Base-by-base conservation (phyloP, 1,140 invertebrate species). In the Heliothis virescens region DNA sequence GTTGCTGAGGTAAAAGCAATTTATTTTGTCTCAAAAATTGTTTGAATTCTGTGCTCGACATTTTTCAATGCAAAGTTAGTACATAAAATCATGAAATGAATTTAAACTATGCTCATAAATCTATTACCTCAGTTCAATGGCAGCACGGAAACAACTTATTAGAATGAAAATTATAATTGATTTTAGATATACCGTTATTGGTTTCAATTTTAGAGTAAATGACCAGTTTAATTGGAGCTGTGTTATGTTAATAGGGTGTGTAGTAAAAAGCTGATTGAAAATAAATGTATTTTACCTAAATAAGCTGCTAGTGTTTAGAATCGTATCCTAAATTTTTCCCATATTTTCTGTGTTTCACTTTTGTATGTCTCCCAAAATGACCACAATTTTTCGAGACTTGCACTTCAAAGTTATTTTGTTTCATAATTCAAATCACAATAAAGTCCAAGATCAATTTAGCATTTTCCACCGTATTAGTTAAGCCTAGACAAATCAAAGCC, bases 1-100 rank as follows among this genome's bases (percentile, higher is more conserved):
- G 71, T 47, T 73, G 71, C 18, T 73, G 21, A 18, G 71, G 71
- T 57, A 73, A 47, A 16, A 73, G 53, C 71, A 73, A 7, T 2
- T 47, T 41, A 15, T 21, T 73, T 47, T 57, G 15, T 5, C n/a
- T 18, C 16, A 55, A 59, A 59, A 59, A 55, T 12, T 34, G 26
- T 12, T 59, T 73, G 41, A 59, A 60, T 18, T 73, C 53, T 21
- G 21, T 2, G 1, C 63, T 18, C 4, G 16, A 50, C 63, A 67
- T 67, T 12, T 67, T 62, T 50, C 2, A 21, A 16, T 11, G 29
- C 1, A 41, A 18, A 67, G 16, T 50, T 57, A 16, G 55, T 57
- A 7, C 5, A 41, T 41, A 41, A 41, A 41, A 9, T 9, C 34
- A 41, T 41, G 34, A 41, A 41, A 41, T 41, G 34, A 41, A 41